Percentiles rank a stretch among this genome's conserved stretches.
phyloP scores from a whole-genome alignment of 1,140 invertebrate genomes.

The Steinernema khuongi region DNA sequence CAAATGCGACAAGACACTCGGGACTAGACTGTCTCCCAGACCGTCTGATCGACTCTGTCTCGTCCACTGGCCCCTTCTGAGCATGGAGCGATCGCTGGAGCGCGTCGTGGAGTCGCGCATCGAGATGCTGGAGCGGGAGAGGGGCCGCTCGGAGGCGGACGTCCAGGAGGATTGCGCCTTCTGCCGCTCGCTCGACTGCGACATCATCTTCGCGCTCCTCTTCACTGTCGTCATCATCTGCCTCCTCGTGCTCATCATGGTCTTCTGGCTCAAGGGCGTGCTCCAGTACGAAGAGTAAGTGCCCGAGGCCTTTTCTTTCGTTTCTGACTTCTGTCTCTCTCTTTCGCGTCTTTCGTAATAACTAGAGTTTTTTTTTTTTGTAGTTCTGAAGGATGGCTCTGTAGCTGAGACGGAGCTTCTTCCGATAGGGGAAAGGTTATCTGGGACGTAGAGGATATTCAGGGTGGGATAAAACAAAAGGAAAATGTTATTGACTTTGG shows the following conservation, averaged over 20 bases:
- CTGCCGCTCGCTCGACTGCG: constrained; percentile 56
- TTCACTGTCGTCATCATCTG: constrained; percentile 53
- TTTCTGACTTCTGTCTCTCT: too few species aligned
- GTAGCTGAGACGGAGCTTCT: too few species aligned
- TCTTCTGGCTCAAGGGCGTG: constrained; percentile 58
- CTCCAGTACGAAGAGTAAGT: constrained; percentile 57
- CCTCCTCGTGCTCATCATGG: constrained; percentile 54
- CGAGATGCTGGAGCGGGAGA: constrained; percentile 42
- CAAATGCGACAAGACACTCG: not conserved
- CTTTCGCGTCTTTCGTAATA: too few species aligned
- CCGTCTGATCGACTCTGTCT: not conserved
- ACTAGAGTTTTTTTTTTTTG: too few species aligned
- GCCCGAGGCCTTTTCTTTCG: too few species aligned
- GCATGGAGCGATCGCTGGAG: constrained; percentile 40
- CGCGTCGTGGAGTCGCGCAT: constrained; percentile 45
- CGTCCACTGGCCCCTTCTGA: not conserved
- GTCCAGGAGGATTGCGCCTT: constrained; percentile 48
- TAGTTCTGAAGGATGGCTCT: not conserved
- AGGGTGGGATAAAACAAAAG: too few species aligned
- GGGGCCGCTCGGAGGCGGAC: constrained; percentile 13
- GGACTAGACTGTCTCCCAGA: not conserved
- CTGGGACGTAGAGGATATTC: too few species aligned
- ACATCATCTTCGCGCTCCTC: constrained; percentile 57
- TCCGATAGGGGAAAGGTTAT: too few species aligned
- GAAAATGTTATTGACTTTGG: too few species aligned